Evolutionary conservation across 2,888 invertebrate species (phyloP).

Genomic region (Podotricha telesiphe): DNA sequence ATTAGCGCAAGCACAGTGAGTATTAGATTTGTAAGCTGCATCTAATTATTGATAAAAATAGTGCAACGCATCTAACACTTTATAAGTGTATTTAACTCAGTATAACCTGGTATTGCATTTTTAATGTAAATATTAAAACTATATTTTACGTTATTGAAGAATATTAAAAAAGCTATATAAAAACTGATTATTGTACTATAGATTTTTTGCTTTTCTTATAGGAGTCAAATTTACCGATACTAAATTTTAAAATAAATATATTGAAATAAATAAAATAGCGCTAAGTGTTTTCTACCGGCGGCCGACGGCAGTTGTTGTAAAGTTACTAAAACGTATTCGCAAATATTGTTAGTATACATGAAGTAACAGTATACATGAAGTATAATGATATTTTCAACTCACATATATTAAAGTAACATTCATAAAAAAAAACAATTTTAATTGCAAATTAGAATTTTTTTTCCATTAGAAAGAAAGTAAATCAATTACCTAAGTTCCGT

Average conservation of each 20-base stretch:
- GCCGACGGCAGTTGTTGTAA: constrained; percentile 38
- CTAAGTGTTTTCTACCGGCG: constrained; percentile 33
- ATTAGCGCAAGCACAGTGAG: constrained; percentile 69
- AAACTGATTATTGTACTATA: background rate
- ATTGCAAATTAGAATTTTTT: no score
- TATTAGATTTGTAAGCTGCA: constrained; percentile 40
- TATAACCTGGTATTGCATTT: no score
- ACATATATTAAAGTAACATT: background rate
- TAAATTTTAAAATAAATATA: no score
- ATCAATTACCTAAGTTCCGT: constrained; percentile 24
- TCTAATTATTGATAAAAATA: background rate
- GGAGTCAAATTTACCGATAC: background rate
- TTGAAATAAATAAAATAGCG: no score
- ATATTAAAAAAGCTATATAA: no score
- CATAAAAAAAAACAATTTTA: background rate
- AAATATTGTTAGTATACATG: no score
- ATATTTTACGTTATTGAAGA: no score
- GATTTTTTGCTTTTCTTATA: no score
- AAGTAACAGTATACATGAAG: no score
- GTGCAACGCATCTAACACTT: background rate
- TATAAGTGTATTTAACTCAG: no score
- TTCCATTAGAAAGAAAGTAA: background rate
- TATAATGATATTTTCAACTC: no score
- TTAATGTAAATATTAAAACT: no score
- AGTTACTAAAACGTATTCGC: background rate